Evolutionary conservation across 2,888 invertebrate genomes (phyloP), one percentile per base, ranked within the genome.

Genomic region (Ophioninae sp.): DNA sequence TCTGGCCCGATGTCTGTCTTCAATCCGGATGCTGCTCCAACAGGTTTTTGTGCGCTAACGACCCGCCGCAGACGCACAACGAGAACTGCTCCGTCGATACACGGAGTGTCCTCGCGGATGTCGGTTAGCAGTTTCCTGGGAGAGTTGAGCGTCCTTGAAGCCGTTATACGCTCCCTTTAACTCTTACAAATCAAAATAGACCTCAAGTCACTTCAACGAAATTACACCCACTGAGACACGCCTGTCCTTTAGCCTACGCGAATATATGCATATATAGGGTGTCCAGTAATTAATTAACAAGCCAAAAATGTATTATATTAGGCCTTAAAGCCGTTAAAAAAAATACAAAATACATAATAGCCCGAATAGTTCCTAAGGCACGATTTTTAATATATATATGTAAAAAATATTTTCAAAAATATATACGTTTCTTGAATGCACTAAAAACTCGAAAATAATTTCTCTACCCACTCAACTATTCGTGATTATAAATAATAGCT

Each of bases 71-170:
- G 71, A 64, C 64, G 74, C 81, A 65, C 68, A 73, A 63, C 71
- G 76, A 81, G 73, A 77, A 71, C 59, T 83, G 69, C 75, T 85
- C 74, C n/a, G 78, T 71, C 73, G 79, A 81, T 85, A 80, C 84
- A 86, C 68, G 78, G 86, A 88, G 90, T 89, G 89, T 90, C 91
- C 90, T 90, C 89, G 90, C 89, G 88, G 89, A 91, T 89, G 87
- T 89, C 88, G 89, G 89, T 88, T 88, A 88, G 87, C 88, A 90
- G 92, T 91, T 92, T 92, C 91, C 92, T 91, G 91, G 87, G 89
- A 90, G 90, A 90, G 88, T 85, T 87, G 87, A 86, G 87, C 89
- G 90, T 91, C 92, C 91, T 92, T 92, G 91, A 88, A 89, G 90
- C 89, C 89, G 90, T 89, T 90, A 89, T 88, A 89, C 89, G 88